These are phyloP conservation scores for Ischnus inquisitorius DNA, from an alignment of 2,888 invertebrate genomes.

Conservation along the genomic window DNA sequence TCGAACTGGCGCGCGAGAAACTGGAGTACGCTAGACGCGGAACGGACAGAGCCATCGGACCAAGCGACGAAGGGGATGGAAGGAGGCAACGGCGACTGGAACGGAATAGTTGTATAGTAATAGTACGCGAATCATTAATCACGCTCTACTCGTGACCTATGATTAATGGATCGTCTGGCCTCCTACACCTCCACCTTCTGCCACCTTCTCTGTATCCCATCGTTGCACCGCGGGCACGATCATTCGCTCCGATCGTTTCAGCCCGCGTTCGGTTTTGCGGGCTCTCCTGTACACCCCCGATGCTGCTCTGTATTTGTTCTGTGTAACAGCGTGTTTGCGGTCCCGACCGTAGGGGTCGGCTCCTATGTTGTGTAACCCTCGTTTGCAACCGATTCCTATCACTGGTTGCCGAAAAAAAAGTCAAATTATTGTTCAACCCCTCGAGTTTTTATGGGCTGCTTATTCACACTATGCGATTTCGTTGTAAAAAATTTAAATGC, in stretches of 20 bases:
- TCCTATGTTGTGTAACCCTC: conserved; percentile 19
- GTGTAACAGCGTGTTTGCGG: conserved; percentile 45
- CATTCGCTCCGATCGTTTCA: conserved; percentile 76
- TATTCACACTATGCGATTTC: no score
- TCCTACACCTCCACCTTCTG: conserved; percentile 55
- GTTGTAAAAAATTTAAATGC: no score
- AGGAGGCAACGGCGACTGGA: conserved; percentile 42
- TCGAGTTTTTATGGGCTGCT: neutral
- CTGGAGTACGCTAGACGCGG: conserved; percentile 30
- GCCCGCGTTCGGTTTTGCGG: conserved; percentile 67
- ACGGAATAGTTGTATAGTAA: conserved; percentile 52
- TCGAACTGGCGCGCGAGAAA: conserved; percentile 24
- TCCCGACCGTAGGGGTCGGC: conserved; percentile 28
- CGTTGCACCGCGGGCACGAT: conserved; percentile 71
- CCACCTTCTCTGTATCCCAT: conserved; percentile 57
- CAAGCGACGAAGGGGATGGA: conserved; percentile 31
- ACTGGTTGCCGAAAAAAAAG: conserved; percentile 13
- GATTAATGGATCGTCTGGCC: conserved; percentile 77
- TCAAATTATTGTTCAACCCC: conserved; percentile 14
- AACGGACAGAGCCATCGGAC: conserved; percentile 39
- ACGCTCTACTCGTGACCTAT: conserved; percentile 76
- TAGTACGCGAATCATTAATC: conserved; percentile 77
- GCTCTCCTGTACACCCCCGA: conserved; percentile 18
- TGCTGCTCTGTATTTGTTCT: conserved; percentile 39
- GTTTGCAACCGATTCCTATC: conserved; percentile 45